These are phyloP conservation scores for Salmo trutta DNA, from an alignment of 2,797 vertebrate genomes.

Conservation along the genomic window DNA sequence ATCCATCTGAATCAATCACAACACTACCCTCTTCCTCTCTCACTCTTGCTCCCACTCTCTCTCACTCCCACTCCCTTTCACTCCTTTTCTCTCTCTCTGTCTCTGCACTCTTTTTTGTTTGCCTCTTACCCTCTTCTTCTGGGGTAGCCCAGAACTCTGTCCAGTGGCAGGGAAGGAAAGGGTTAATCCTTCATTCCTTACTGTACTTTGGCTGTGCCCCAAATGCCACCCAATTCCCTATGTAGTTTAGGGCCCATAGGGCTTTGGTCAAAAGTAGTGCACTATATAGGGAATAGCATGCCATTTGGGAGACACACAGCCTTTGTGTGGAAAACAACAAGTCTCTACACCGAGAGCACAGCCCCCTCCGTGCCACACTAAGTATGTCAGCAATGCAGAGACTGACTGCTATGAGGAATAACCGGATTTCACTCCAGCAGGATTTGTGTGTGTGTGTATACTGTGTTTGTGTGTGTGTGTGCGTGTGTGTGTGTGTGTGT, in stretches of 20 bases:
- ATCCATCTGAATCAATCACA: slow-evolving; percentile 3
- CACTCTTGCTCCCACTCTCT: too few species aligned
- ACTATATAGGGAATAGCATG: not conserved
- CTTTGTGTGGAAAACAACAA: not conserved
- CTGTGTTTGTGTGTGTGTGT: slow-evolving; percentile 9
- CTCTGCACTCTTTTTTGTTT: too few species aligned
- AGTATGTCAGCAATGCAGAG: slow-evolving; percentile 34
- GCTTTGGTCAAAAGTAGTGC: not conserved
- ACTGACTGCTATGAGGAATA: slow-evolving; percentile 32
- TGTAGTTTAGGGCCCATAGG: not conserved
- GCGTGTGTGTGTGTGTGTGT: not conserved
- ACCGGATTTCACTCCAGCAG: slow-evolving; percentile 15
- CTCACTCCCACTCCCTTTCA: too few species aligned
- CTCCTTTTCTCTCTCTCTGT: too few species aligned
- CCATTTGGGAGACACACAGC: not conserved
- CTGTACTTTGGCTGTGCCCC: not conserved
- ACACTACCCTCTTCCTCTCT: not conserved
- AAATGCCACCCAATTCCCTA: not conserved
- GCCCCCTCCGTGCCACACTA: slow-evolving; percentile 11
- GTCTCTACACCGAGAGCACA: not conserved
- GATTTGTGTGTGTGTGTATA: not conserved
- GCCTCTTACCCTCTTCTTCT: not conserved
- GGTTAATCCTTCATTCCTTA: slow-evolving; percentile 17
- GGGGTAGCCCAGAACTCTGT: not conserved
- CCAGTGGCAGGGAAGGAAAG: not conserved